Percentiles rank a stretch among this genome's conserved stretches.
Conservation (phyloP, 2,797 vertebrate genomes). For the Corythornis leucogaster region DNA sequence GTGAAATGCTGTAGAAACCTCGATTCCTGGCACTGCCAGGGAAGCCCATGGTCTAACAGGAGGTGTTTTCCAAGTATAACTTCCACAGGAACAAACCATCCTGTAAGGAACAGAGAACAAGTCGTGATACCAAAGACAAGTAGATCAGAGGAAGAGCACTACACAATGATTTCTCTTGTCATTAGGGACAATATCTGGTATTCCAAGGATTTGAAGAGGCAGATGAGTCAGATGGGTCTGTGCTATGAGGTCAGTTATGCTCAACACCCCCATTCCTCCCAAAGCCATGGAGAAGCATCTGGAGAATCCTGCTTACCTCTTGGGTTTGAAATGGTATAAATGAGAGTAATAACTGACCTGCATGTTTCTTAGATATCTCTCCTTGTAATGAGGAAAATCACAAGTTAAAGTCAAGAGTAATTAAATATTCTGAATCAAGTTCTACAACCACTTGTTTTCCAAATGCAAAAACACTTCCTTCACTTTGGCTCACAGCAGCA, state of each 20-base stretch:
- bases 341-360: not conserved
- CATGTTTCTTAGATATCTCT: not conserved
- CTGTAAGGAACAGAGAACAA: not conserved
- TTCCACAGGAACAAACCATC: not conserved
- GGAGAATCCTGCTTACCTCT: not conserved
- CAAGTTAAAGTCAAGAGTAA: not conserved
- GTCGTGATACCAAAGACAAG: not conserved
- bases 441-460: not conserved
- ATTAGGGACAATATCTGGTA: not conserved
- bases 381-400: not conserved
- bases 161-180: not conserved
- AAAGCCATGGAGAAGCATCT: not conserved
- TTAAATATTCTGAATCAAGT: not conserved
- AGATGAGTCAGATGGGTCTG: not conserved
- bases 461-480: not conserved
- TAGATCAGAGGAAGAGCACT: not conserved
- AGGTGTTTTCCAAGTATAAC: not conserved
- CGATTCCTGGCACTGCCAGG: not conserved
- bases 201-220: not conserved
- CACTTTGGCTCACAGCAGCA: not conserved
- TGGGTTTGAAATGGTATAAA: not conserved
- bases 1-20: not conserved
- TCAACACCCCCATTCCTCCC: not conserved
- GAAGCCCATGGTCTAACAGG: not conserved
- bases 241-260: not conserved